A percentile compares a stretch with the other conserved stretches of the same genome.
Evolutionary conservation across 2,113 vertebrate species (phyloP).

Genomic region (Xiphophorus couchianus): DNA sequence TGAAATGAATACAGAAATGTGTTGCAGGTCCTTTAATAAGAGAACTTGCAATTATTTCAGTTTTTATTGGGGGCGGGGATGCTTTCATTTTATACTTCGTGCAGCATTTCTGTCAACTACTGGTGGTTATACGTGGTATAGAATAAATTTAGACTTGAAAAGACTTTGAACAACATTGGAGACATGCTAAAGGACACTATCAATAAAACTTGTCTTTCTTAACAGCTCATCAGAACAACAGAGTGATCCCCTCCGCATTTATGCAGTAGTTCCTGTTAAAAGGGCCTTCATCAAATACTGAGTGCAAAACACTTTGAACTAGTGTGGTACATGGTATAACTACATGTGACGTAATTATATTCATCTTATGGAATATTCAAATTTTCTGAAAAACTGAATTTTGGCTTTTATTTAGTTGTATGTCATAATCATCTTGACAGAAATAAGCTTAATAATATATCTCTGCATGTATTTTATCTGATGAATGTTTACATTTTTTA

Average conservation of each 20-base stretch:
- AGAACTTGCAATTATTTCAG: no score
- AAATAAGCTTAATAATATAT: background rate
- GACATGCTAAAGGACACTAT: background rate
- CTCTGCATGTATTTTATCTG: background rate
- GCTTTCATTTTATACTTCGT: no score
- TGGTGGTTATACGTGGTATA: background rate
- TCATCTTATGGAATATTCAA: background rate
- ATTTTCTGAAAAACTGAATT: background rate
- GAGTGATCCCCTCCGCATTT: background rate
- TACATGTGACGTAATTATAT: background rate
- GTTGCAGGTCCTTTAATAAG: background rate
- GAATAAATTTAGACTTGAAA: background rate
- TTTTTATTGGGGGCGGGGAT: no score
- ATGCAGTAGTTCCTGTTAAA: background rate
- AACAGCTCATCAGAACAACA: background rate
- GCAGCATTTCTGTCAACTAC: background rate
- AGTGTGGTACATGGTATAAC: background rate
- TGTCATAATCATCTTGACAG: no score
- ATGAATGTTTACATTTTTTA: background rate
- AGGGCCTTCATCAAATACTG: no score
- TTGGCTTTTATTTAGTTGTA: background rate
- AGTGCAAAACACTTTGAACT: no score
- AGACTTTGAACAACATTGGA: background rate
- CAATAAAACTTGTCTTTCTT: background rate
- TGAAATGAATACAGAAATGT: constrained; percentile 35